Evolutionary conservation across 2,888 invertebrate genomes (phyloP), one percentile per base, ranked within the genome.

Genomic region (Leucoptera coffeella): DNA sequence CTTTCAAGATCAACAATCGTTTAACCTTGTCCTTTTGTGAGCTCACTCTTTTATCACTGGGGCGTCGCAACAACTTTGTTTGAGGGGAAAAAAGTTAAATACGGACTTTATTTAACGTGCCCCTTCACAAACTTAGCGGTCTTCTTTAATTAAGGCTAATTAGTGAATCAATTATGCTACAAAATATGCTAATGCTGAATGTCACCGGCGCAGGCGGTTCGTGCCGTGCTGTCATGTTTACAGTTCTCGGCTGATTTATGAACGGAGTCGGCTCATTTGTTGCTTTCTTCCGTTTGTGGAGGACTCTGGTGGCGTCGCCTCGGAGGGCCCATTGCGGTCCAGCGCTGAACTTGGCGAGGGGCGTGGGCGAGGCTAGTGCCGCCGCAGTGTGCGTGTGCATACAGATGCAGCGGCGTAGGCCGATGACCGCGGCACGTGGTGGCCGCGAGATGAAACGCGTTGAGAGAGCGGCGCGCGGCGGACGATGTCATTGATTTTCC

Each of bases 361-460:
- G 31, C 30, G 31, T 30, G 36, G 32, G 33, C 27, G 30, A 28
- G 32, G 22, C 32, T 34, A 30, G 29, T 36, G 30, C 31, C 28
- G 29, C 10, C n/a, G 26, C 30, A 29, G 30, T 31, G 32, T 30
- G 36, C 32, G 33, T 29, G 31, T 29, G 33, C 21, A 32, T 33
- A 29, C 30, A 36, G 30, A 30, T 28, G 30, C 40, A 40, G 38
- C 39, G 42, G 34, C 41, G 37, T 46, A 46, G 61, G 61, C 61
- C 64, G 64, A 64, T 65, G 67, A 67, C 65, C 65, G 62, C 53
- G 55, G 54, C 64, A 64, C 65, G 64, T 64, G 62, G 60, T 64
- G 62, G 60, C 45, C 57, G 62, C 60, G 65, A 67, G 67, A 62
- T 62, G 64, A 64, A n/a, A 54, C 62, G 62, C 59, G 59, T 56